Evolutionary conservation across 2,113 vertebrate species (phyloP), one percentile per base, ranked within the genome.

Genomic region (Carassius carassius): DNA sequence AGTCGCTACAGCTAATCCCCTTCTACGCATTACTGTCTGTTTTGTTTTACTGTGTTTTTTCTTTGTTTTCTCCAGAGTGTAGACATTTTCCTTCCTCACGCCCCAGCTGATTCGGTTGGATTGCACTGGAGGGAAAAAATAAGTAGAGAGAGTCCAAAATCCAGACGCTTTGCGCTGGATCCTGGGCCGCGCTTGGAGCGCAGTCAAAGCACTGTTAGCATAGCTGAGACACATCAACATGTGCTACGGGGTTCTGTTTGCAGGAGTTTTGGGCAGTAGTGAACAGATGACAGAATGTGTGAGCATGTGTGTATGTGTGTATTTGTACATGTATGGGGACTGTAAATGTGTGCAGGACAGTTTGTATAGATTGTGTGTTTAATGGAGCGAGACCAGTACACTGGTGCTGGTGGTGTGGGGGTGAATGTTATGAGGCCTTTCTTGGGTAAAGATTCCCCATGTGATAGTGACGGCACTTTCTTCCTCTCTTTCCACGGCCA

Each of bases 401-500:
- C 21, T 69, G 73, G 67, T 32, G 82, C 51, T 83, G 82, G 82
- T n/a, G 65, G 78, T 84, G 86, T 16, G n/a, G 77, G 78, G 78
- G 35, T 78, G 47, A 58, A 44, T 17, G 70, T 56, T 85, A 74
- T 77, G 29, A 81, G 88, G 92, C 90, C 89, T 89, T 93, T 92
- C 90, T 92, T 87, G 89, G 91, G 91, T 93, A 93, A 93, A 95
- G 93, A 94, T 95, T 94, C 92, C 92, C 93, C 88, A 70, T 92
- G 91, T 93, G 94, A 95, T 95, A 95, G 94, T 92, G 92, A 93
- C 92, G 92, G 94, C 94, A 95, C 94, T 94, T 94, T 94, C 92
- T 92, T 92, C 91, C 90, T 94, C 91, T 92, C 92, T 93, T 92
- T 93, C 91, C 92, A 84, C 91, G 89, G 93, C 92, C 93, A 93